A percentile compares a stretch with the other conserved stretches of the same genome.
Conservation (phyloP, 2,888 invertebrate species). For the Pterostichus niger region DNA sequence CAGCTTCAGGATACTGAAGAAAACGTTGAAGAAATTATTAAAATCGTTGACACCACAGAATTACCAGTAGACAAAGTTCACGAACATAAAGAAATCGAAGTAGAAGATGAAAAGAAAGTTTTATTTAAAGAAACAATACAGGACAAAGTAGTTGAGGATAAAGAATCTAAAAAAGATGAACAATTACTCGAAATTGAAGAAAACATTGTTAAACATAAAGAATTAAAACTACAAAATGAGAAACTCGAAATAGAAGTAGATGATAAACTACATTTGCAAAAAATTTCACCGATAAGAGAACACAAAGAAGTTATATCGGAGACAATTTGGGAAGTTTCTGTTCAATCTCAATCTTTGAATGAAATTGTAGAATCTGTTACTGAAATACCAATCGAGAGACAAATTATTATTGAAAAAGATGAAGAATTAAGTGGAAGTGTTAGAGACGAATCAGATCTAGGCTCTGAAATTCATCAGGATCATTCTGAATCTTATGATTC, state of each 20-base stretch:
- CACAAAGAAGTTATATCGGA: conserved; percentile 78
- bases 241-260: conserved; percentile 61
- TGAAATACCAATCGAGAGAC: conserved; percentile 71
- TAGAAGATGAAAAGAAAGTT: conserved; percentile 70
- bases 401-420: conserved; percentile 74
- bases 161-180: conserved; percentile 68
- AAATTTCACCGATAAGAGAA: conserved; percentile 74
- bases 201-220: conserved; percentile 69
- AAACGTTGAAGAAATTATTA: too few relatives aligned
- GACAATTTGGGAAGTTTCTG: conserved; percentile 78
- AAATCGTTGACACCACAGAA: too few relatives aligned
- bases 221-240: conserved; percentile 70
- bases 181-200: too few relatives aligned
- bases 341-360: conserved; percentile 74
- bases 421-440: conserved; percentile 73
- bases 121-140: conserved; percentile 42
- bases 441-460: conserved; percentile 74
- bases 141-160: conserved; percentile 32
- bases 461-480: conserved; percentile 75
- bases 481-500: conserved; percentile 74
- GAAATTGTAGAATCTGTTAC: conserved; percentile 62
- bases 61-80: not conserved
- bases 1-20: too few relatives aligned
- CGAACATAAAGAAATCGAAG: conserved; percentile 72
- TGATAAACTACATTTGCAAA: conserved; percentile 63